Conservation (phyloP, 1,140 invertebrate species). For the Bilobella aurantiaca region DNA sequence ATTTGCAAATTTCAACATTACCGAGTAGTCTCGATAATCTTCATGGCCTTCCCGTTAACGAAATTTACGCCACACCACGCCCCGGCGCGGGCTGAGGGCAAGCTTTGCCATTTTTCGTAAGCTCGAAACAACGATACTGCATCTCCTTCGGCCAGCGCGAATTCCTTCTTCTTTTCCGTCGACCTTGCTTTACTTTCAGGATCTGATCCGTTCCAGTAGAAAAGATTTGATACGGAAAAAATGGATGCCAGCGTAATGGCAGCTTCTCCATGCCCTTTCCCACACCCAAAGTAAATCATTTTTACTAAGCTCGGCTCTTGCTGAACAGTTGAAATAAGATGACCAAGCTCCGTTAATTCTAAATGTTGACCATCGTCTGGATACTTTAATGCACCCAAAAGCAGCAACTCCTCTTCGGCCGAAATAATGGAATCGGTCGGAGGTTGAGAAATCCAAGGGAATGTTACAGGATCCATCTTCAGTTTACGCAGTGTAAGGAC, state of each 20-base stretch:
- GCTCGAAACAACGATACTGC: neutral
- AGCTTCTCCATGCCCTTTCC: constrained; percentile 98
- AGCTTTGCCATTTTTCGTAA: neutral
- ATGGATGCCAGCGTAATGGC: constrained; percentile 97
- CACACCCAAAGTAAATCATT: constrained; percentile 92
- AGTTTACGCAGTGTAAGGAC: constrained; percentile 3
- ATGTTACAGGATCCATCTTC: neutral
- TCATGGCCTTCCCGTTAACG: constrained; percentile 6
- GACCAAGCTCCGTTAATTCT: constrained; percentile 83
- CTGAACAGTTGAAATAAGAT: constrained; percentile 98
- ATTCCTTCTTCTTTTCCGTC: neutral
- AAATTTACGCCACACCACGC: neutral
- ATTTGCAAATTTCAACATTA: too few relatives aligned
- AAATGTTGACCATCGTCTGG: constrained; percentile 75
- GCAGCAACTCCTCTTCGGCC: neutral
- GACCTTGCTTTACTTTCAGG: neutral
- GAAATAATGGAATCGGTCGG: neutral
- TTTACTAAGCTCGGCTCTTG: constrained; percentile 96
- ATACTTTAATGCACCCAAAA: constrained; percentile 17
- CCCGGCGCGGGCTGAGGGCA: neutral
- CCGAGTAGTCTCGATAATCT: neutral
- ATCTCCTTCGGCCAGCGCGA: neutral
- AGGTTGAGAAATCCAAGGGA: constrained; percentile 12
- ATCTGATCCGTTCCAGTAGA: constrained; percentile 5
- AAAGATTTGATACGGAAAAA: constrained; percentile 60